These are phyloP conservation scores for Entelurus aequoreus DNA, from an alignment of 2,113 vertebrate species.

Conservation along the genomic window DNA sequence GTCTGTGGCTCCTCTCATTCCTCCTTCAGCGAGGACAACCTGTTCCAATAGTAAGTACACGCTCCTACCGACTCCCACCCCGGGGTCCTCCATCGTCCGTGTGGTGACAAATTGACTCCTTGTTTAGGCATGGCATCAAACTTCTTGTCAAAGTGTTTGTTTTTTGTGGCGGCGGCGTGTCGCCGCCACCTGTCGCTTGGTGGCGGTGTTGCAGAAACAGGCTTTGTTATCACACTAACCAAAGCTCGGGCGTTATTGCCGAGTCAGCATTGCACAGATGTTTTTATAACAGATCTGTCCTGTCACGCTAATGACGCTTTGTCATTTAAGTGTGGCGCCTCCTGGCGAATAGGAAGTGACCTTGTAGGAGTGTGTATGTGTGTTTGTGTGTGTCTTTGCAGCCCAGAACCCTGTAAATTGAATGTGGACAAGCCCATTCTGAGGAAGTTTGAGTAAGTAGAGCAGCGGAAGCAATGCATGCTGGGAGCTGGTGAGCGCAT, in stretches of 20 bases:
- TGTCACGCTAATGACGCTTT: neutral
- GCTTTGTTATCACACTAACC: neutral
- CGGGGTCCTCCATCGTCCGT: neutral
- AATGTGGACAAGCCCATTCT: constrained; percentile 82
- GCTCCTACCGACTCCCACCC: neutral
- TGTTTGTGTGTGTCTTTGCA: constrained; percentile 65
- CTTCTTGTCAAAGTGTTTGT: neutral
- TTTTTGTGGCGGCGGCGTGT: too few species aligned
- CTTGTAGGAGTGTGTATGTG: neutral
- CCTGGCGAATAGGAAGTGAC: too few species aligned
- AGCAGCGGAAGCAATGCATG: constrained; percentile 45
- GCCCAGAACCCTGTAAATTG: constrained; percentile 71
- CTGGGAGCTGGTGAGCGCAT: constrained; percentile 41
- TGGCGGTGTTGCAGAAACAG: neutral
- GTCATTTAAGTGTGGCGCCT: too few species aligned
- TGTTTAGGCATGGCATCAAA: too few species aligned
- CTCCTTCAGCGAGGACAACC: constrained; percentile 39
- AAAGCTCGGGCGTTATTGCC: neutral
- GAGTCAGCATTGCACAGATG: too few species aligned
- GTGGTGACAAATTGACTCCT: neutral
- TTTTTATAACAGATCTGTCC: too few species aligned
- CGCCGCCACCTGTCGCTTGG: neutral
- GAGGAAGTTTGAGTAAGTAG: constrained; percentile 90
- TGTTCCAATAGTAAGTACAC: constrained; percentile 41
- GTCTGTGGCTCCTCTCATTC: neutral